phyloP scores from a whole-genome alignment of 2,113 vertebrate species.

The Grammomys dolichurus region DNA sequence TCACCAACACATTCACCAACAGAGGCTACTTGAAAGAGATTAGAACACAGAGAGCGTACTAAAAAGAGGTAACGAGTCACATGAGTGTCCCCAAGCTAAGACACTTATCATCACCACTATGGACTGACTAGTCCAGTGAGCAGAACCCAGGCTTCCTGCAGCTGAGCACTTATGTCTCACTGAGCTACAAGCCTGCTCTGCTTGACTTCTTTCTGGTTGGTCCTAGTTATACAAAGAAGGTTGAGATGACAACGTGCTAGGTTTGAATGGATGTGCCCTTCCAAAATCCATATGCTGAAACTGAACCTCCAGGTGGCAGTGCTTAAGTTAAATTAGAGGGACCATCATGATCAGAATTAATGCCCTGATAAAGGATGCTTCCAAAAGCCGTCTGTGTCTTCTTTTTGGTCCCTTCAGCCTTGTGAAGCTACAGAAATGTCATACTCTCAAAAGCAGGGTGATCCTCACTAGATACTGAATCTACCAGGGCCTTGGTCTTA shows the following conservation, averaged over 20 bases:
- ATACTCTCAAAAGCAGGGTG: neutral
- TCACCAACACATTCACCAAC: neutral
- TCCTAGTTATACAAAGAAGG: neutral
- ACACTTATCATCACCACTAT: neutral
- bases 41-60: neutral
- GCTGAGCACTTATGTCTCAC: neutral
- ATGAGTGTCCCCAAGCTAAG: neutral
- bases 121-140: neutral
- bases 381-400: neutral
- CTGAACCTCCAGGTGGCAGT: neutral
- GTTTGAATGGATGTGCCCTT: neutral
- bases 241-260: neutral
- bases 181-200: neutral
- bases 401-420: neutral
- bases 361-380: neutral
- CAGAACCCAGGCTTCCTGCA: neutral
- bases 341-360: neutral
- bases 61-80: neutral
- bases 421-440: neutral
- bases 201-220: neutral
- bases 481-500: neutral
- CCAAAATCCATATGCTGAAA: neutral
- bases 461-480: neutral
- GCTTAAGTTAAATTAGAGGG: neutral
- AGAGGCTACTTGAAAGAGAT: neutral